Evolutionary conservation across 2,797 vertebrate species (phyloP).

Genomic region (Pristis pectinata): DNA sequence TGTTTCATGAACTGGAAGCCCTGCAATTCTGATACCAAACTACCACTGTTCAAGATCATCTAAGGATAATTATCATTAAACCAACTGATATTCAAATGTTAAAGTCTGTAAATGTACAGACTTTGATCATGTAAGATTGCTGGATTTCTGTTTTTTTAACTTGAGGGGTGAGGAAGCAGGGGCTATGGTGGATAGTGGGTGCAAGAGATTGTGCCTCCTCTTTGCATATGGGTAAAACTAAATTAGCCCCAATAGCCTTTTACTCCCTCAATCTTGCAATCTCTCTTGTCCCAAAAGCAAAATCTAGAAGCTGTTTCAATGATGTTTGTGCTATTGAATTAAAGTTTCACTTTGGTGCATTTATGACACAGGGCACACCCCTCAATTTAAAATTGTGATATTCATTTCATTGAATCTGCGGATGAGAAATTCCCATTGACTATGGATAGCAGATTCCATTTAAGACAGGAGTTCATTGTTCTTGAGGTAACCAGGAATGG

Average conservation of each 20-base stretch:
- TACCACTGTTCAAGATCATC: neutral
- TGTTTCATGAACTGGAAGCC: neutral
- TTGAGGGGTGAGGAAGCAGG: too few relatives aligned
- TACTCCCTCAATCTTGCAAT: neutral
- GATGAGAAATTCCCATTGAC: too few relatives aligned
- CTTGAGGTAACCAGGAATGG: neutral
- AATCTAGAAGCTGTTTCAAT: neutral
- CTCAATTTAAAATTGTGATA: neutral
- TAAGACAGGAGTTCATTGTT: neutral
- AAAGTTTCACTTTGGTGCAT: neutral
- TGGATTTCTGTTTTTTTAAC: neutral
- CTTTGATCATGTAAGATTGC: neutral
- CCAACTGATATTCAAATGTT: neutral
- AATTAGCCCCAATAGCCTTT: neutral
- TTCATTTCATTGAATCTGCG: neutral
- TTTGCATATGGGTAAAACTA: neutral
- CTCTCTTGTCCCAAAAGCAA: neutral
- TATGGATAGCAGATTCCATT: neutral
- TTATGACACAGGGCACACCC: neutral
- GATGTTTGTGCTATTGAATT: neutral
- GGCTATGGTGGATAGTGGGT: neutral
- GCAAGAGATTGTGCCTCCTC: neutral
- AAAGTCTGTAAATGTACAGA: neutral
- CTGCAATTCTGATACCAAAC: neutral
- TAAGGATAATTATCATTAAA: neutral